phyloP scores from a whole-genome alignment of 2,113 vertebrate species.

The Machaerirhynchus nigripectus region DNA sequence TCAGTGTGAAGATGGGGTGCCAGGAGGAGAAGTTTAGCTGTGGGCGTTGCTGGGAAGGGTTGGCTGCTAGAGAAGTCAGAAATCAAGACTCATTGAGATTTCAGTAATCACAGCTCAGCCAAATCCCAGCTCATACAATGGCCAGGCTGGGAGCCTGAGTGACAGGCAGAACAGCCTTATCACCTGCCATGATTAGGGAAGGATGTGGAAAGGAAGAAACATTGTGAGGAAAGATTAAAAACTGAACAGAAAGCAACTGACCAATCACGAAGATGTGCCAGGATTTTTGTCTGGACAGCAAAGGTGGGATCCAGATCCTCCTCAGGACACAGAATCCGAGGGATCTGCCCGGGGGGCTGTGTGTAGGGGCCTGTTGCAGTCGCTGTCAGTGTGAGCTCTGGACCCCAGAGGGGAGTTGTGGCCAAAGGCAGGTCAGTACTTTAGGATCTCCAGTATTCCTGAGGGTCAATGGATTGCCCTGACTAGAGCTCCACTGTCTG shows the following conservation, averaged over 20 bases:
- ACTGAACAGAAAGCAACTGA: neutral
- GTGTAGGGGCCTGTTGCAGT: neutral
- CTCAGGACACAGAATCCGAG: rapidly evolving
- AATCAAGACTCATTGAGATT: neutral
- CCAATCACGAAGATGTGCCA: neutral
- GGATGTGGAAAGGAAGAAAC: neutral
- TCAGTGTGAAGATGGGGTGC: neutral
- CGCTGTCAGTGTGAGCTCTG: neutral
- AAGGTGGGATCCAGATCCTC: neutral
- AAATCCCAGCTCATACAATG: neutral
- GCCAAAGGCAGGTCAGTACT: neutral
- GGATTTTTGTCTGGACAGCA: neutral
- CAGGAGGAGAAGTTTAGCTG: neutral
- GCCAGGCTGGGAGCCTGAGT: neutral
- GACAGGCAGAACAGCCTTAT: neutral
- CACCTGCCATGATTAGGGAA: neutral
- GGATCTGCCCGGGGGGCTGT: neutral
- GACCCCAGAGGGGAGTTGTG: neutral
- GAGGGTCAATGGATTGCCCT: neutral
- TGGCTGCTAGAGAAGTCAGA: neutral
- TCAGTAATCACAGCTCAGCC: neutral
- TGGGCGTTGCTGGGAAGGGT: neutral
- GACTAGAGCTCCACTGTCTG: neutral
- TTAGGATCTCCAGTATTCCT: neutral
- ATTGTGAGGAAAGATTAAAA: neutral